phyloP scores from a whole-genome alignment of 1,140 invertebrate genomes.

The Thalassaphorura encarpata region DNA sequence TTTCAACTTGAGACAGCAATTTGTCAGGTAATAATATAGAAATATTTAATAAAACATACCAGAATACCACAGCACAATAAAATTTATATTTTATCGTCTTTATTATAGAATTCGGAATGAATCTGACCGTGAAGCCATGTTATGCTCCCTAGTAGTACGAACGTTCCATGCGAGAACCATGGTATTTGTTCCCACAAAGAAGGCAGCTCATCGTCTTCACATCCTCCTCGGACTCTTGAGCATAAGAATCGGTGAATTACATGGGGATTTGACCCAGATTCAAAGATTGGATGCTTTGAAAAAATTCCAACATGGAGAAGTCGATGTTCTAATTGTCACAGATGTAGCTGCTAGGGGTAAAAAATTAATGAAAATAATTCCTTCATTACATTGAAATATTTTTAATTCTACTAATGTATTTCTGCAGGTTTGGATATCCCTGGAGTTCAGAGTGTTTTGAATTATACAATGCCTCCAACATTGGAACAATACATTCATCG shows the following conservation, averaged over 20 bases:
- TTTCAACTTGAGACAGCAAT: slow-evolving; percentile 90
- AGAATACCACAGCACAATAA: too few relatives aligned
- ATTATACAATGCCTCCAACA: slow-evolving; percentile 88
- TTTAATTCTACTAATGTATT: background rate
- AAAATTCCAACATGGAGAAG: slow-evolving; percentile 75
- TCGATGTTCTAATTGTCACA: slow-evolving; percentile 88
- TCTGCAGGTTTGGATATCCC: slow-evolving; percentile 75
- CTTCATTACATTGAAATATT: too few relatives aligned
- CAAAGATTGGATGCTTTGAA: slow-evolving; percentile 80
- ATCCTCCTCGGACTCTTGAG: slow-evolving; percentile 82
- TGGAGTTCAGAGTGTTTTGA: slow-evolving; percentile 88
- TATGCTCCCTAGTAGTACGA: slow-evolving; percentile 79
- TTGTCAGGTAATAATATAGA: slow-evolving; percentile 56
- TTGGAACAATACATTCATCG: slow-evolving; percentile 93
- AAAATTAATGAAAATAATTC: background rate
- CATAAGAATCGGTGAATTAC: slow-evolving; percentile 78
- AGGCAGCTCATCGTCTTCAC: slow-evolving; percentile 82
- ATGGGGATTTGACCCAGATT: slow-evolving; percentile 88
- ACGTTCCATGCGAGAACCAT: slow-evolving; percentile 89
- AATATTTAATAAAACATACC: too few relatives aligned
- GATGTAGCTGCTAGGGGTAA: slow-evolving; percentile 83
- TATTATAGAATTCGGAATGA: slow-evolving; percentile 59
- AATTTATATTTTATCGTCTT: background rate
- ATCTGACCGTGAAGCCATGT: slow-evolving; percentile 78
- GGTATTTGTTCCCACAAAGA: slow-evolving; percentile 93